These are phyloP conservation scores for Tachina fera DNA, from an alignment of 2,888 invertebrate species.

Conservation along the genomic window DNA sequence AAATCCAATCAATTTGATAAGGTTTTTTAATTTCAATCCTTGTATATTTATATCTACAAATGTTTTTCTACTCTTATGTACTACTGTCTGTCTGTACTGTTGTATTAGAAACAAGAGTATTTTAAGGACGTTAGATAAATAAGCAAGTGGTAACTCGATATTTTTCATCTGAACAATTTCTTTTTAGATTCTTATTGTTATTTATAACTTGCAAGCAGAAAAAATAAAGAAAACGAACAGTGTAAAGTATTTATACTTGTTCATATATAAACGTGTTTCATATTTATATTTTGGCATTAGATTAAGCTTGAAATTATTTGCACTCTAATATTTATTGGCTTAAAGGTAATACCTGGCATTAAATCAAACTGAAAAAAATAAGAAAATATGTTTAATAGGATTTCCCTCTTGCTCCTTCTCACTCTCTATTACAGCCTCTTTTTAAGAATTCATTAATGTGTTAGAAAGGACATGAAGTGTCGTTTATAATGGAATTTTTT, in stretches of 20 bases:
- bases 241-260: background rate
- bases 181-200: conserved; percentile 15
- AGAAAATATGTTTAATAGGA: conserved; percentile 7
- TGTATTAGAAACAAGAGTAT: conserved; percentile 19
- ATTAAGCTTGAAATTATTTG: conserved; percentile 44
- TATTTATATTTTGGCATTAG: conserved; percentile 47
- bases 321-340: conserved; percentile 55
- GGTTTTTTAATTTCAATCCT: conserved; percentile 54
- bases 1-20: conserved; percentile 70
- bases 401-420: background rate
- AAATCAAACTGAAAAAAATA: conserved; percentile 24
- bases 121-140: conserved; percentile 54
- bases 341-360: conserved; percentile 21
- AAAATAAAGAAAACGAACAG: background rate
- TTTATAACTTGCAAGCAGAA: background rate
- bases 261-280: conserved; percentile 12
- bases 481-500: conserved; percentile 26
- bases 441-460: conserved; percentile 24
- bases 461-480: conserved; percentile 1
- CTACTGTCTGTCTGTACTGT: conserved; percentile 11
- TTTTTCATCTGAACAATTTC: conserved; percentile 51
- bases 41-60: background rate
- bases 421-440: background rate
- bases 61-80: background rate
- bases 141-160: conserved; percentile 63